Evolutionary conservation across 2,113 vertebrate genomes (phyloP).

Genomic region (Baryphthengus martii): DNA sequence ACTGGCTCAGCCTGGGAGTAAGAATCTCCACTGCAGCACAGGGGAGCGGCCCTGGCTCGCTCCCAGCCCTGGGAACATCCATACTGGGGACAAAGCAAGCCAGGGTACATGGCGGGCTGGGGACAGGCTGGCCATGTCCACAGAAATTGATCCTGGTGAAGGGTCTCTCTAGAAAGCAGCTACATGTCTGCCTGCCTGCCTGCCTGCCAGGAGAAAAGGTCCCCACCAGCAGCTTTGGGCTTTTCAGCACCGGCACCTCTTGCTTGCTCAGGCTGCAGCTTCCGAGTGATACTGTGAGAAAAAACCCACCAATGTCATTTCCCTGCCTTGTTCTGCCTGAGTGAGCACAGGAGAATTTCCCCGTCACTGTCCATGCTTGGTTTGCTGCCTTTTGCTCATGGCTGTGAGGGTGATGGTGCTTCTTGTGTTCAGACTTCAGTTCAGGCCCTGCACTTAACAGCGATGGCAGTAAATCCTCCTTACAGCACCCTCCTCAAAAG

Average conservation of each 20-base stretch:
- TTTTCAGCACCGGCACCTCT: not conserved
- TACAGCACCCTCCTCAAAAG: not conserved
- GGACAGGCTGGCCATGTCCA: rapidly evolving
- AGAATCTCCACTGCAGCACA: rapidly evolving
- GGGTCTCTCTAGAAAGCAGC: not conserved
- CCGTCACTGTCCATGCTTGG: not conserved
- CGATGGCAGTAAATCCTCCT: rapidly evolving
- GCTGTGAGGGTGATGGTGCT: not conserved
- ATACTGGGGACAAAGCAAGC: not conserved
- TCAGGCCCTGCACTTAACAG: not conserved
- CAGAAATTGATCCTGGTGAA: not conserved
- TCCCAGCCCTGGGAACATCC: not conserved
- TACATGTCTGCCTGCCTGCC: not conserved
- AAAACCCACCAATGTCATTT: conserved; percentile 7
- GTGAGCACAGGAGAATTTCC: conserved; percentile 6
- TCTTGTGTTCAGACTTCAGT: not conserved
- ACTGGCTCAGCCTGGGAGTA: not conserved
- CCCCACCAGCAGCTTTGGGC: not conserved
- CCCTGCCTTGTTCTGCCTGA: not conserved
- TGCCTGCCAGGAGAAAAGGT: not conserved
- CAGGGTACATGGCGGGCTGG: rapidly evolving
- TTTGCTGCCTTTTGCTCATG: not conserved
- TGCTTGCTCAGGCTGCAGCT: conserved; percentile 5
- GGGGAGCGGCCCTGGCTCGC: not conserved
- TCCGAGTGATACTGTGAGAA: conserved; percentile 18